Conservation (phyloP, 2,113 vertebrate genomes). For the Antennarius striatus region DNA sequence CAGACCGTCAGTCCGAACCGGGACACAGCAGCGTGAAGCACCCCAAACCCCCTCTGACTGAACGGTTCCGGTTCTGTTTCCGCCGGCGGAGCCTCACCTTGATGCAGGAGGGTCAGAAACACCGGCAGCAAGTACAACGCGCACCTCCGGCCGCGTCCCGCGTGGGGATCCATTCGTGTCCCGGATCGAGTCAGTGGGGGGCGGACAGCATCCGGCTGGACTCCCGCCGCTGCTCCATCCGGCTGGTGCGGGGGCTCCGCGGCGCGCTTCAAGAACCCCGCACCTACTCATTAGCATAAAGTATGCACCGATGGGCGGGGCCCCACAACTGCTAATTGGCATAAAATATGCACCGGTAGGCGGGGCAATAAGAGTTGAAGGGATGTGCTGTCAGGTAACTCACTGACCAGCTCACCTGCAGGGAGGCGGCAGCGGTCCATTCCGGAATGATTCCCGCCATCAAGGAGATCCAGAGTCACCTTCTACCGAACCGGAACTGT, state of each 20-base stretch:
- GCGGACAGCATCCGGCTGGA: conserved; percentile 63
- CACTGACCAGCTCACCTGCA: too few species aligned
- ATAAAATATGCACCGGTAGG: conserved; percentile 41
- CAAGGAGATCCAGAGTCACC: too few species aligned
- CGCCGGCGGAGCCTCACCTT: conserved; percentile 69
- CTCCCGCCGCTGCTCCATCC: conserved; percentile 67
- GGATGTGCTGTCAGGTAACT: too few species aligned
- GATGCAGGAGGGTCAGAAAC: conserved; percentile 72
- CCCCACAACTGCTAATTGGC: conserved; percentile 73
- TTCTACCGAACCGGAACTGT: too few species aligned
- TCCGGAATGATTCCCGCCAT: too few species aligned
- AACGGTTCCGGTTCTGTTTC: too few species aligned
- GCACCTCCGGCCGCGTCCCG: conserved; percentile 61
- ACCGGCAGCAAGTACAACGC: conserved; percentile 54
- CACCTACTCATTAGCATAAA: conserved; percentile 79
- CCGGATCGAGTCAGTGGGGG: conserved; percentile 61
- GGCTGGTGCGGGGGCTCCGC: conserved; percentile 41
- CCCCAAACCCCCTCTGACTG: too few species aligned
- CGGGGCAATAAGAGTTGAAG: not conserved
- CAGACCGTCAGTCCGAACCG: not conserved
- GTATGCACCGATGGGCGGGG: conserved; percentile 61
- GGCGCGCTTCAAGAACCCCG: conserved; percentile 61
- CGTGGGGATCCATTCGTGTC: conserved; percentile 79
- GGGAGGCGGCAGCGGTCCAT: too few species aligned
- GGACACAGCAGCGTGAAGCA: too few species aligned